Base-by-base conservation (phyloP, 2,797 vertebrate genomes). In the Zonotrichia albicollis region DNA sequence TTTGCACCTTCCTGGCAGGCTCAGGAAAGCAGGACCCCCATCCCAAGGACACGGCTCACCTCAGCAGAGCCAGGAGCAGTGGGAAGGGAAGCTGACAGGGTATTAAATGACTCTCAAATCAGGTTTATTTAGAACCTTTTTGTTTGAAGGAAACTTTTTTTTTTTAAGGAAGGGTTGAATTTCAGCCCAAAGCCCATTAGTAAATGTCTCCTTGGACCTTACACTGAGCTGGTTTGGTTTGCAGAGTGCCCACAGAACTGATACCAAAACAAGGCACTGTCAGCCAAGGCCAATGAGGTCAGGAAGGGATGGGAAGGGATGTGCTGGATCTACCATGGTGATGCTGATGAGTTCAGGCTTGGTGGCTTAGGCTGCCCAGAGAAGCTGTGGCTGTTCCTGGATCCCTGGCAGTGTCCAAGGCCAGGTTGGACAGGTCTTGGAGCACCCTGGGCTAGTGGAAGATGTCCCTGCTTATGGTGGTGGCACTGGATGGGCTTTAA, bases 401-500 rank as follows among this genome's bases (percentile, higher is more conserved):
- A 22, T 40, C 25, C 38, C 58, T 71, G 29, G 17, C 2, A 71
- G 29, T 34, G n/a, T 8, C 11, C n/a, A 14, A 32, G 25, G 21
- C 30, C n/a, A 53, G 17, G 4, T 0, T 46, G 51, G 57, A 18
- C 0, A 0, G 26, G 23, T 4, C 22, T 36, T 42, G 34, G 45
- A 77, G 21, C n/a, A 45, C 0, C 15, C 38, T 53, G 58, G 38
- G 18, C 0, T 2, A 5, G 38, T 2, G 5, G 29, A 9, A 77
- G 17, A 0, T 40, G 65, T 58, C 51, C 20, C 43, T 71, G 51
- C 29, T 10, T 10, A 2, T 19, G 50, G 71, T 43, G 11, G 6
- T 45, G 50, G 11, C 0, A 7, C 7, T 5, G 18, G 51, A 4
- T 53, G 45, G 17, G 34, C 45, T 66, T 45, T 42, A 5, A 36